These are phyloP conservation scores for Parapristionchus giblindavisi DNA, from an alignment of 2,888 invertebrate genomes.

Conservation along the genomic window DNA sequence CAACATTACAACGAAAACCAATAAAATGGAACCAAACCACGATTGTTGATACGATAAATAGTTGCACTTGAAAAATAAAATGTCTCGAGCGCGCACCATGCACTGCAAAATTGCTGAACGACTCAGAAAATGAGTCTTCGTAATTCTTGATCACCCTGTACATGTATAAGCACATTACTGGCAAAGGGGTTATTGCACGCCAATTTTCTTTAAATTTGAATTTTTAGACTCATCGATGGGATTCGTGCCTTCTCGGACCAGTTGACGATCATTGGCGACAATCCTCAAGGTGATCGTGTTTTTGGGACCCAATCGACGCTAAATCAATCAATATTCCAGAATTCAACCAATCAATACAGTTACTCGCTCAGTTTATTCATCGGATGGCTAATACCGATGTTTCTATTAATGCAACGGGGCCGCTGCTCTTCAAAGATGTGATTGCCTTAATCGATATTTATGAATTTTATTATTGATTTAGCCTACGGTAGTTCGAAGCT, in stretches of 20 bases:
- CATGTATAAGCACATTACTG: not conserved
- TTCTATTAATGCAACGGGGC: not conserved
- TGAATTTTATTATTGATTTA: too few species aligned
- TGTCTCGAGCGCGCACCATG: too few species aligned
- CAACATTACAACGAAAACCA: too few species aligned
- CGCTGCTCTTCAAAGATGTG: conserved; percentile 25
- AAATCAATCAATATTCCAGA: conserved; percentile 37
- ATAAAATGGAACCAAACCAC: too few species aligned
- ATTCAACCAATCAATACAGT: conserved; percentile 39
- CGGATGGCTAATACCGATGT: conserved; percentile 42
- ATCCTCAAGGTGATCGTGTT: conserved; percentile 42
- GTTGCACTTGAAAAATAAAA: too few species aligned
- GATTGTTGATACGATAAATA: too few species aligned
- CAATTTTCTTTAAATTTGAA: not conserved
- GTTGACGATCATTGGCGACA: conserved; percentile 51
- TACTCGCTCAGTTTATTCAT: conserved; percentile 48
- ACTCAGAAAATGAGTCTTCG: too few species aligned
- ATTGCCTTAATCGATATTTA: not conserved
- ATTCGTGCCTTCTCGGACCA: conserved; percentile 51
- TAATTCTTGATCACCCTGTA: too few species aligned
- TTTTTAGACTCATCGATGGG: conserved; percentile 53
- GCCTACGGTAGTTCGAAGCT: conserved; percentile 2
- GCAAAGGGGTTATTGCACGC: not conserved
- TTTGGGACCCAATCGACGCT: not conserved
- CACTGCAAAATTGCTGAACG: too few species aligned